Evolutionary conservation across 2,113 vertebrate species (phyloP).

Genomic region (Corapipo altera): DNA sequence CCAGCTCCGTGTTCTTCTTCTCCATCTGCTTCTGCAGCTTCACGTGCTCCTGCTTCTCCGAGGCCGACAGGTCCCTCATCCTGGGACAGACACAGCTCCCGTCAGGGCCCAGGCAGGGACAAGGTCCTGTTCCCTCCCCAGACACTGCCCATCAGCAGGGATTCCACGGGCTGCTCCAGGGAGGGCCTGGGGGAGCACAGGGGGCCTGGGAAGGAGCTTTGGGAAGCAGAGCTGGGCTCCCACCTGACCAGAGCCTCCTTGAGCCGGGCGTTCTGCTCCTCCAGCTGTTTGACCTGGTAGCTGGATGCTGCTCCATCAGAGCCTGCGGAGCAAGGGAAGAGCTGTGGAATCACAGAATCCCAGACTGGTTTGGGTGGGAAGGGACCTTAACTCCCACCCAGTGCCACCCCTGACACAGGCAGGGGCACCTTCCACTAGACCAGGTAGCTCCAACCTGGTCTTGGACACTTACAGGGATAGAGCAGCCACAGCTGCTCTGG

Average conservation of each 20-base stretch:
- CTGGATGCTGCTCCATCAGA: slow-evolving; percentile 95
- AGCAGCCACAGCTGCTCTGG: not conserved
- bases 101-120: not conserved
- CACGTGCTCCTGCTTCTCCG: slow-evolving; percentile 95
- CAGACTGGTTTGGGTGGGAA: not conserved
- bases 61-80: slow-evolving; percentile 94
- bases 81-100: slow-evolving; percentile 53
- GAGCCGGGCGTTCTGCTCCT: slow-evolving; percentile 91
- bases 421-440: not conserved
- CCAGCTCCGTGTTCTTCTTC: slow-evolving; percentile 93
- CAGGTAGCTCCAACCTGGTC: not conserved
- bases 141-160: not conserved
- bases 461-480: not conserved
- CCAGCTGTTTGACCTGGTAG: slow-evolving; percentile 94
- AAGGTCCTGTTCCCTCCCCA: not conserved
- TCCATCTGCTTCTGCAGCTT: slow-evolving; percentile 97
- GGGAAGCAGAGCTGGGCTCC: not conserved
- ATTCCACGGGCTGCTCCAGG: rapidly evolving
- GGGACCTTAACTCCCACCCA: not conserved
- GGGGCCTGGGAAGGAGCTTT: not conserved
- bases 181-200: rapidly evolving
- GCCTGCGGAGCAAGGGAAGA: slow-evolving; percentile 67
- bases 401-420: not conserved
- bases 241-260: slow-evolving; percentile 97
- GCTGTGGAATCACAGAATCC: not conserved